Base-by-base conservation (phyloP, 1,140 invertebrate species). In the Tetragonula clypearis region DNA sequence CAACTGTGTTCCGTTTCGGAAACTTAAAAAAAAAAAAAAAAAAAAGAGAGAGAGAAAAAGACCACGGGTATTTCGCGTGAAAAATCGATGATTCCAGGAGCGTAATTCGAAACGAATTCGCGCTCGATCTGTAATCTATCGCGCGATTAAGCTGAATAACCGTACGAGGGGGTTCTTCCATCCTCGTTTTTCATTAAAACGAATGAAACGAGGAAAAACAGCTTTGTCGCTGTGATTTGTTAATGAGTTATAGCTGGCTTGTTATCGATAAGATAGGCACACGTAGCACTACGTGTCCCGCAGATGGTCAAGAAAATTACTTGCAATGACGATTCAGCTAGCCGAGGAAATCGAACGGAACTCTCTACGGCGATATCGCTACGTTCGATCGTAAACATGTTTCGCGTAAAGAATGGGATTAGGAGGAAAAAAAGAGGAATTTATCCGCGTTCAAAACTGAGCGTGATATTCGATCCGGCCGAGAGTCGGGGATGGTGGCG, bases 281-380 rank as follows among this genome's bases (percentile, higher is more conserved):
- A 19, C 23, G 79, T 17, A 11, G 69, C 12, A 9, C 82, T 78
- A 83, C 65, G 30, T 83, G 62, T 69, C 53, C 82, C 35, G 2
- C 82, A 0, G 82, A 77, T 19, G 82, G 75, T 83, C 82, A 83
- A 78, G 74, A 83, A 83, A 83, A 78, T 58, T 65, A 5, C 53
- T 66, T 35, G 35, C 3, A 35, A 35, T 35, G 35, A 6, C 1
- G 19, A 4, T 1, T 17, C 2, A 30, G 58, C 49, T 58, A 76
- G 26, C 30, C 1, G 30, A 26, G 35, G 60, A 55, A 55, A 19
- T 17, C 3, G 23, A 17, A 1, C 6, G 21, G 23, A 30, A 49
- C 5, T 49, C 19, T 11, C 30, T 30, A 30, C 12, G 23, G 11
- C 14, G 14, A 26, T 9, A 23, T 14, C 56, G 68, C 35, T 6